Evolutionary conservation across 2,888 invertebrate species (phyloP), one percentile per base, ranked within the genome.

Genomic region (Phengaris arion): DNA sequence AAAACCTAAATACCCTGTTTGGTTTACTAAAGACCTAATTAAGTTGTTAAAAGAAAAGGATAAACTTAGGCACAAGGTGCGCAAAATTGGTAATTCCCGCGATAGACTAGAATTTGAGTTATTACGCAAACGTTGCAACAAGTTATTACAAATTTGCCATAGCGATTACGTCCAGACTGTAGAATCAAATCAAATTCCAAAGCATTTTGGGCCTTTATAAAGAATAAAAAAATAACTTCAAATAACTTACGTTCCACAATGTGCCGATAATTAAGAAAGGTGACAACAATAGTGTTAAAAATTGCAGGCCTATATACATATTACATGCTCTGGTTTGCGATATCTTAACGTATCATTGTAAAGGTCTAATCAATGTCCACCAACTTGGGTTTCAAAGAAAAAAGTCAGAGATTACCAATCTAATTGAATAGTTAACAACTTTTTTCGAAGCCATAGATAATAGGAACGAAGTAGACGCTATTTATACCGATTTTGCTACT

Each of bases 401-500:
- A n/a, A n/a, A n/a, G n/a, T n/a, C n/a, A n/a, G 52, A 15, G n/a
- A 54, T 13, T 15, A 75, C 68, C 1, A 75, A 75, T 12, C 64
- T 76, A n/a, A 9, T 72, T 12, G 51, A 51, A 6, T 75, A 51
- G 57, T 5, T 72, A 1, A n/a, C 59, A 6, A 13, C n/a, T 51
- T 7, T 72, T 10, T 22, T 35, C 9, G 15, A 2, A 13, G 70
- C 70, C 57, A 45, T 74, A 0, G 76, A 76, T 15, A 59, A 52
- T 12, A 64, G 73, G 12, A 15, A 55, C 4, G 54, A 76, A 64
- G 35, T 76, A 7, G 75, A 77, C 22, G 68, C 73, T 12, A 55
- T 73, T 7, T 74, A 77, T 48, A 76, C 77, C 0, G 75, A 74
- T 45, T 74, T 76, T 76, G 35, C 64, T n/a, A 75, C n/a, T n/a